Base-by-base conservation (phyloP, 2,113 vertebrate species). In the Trematomus loennbergii region DNA sequence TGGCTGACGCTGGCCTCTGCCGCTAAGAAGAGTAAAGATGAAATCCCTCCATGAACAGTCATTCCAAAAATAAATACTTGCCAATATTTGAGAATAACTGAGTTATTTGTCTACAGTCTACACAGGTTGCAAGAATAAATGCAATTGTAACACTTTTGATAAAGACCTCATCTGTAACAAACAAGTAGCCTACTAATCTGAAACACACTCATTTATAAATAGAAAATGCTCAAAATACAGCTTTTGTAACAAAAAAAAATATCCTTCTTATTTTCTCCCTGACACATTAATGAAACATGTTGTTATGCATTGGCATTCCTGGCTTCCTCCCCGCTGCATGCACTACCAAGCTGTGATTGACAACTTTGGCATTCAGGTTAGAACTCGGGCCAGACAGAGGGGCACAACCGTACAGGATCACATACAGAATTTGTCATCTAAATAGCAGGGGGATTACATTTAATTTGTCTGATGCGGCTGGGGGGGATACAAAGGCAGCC, bases 1-100 rank as follows among this genome's bases (percentile, higher is more conserved):
- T 94, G 57, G 95, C 94, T 89, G 96, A 96, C 11, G 94, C 77
- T 18, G 95, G 95, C 81, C 94, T 96, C 84, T 96, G 92, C 66
- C 71, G 91, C 96, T 98, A 88, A 79, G 18, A 72, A 67, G 36
- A 65, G 15, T 9, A 55, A 12, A 86, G 48, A 72, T 8, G 12
- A 45, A 2, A 22, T 54, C 12, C 80, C 9, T 22, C 1, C 9
- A 40, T 40, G 52, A 46, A 68, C 16, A 1, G 3, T 22, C 20
- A 40, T 54, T 50, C 54, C 40, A 22, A 75, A 43, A 43, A 79
- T 6, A 67, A 64, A 63, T 53, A 40, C 18, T 16, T 52, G 15
- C n/a, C 0, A 16, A 40, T 40, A 18, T 52, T 20, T 22, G 66
- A 65, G 12, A 48, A 12, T 48, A 12, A 48, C 12, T 48, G 46